Evolutionary conservation across 2,888 invertebrate species (phyloP).

Genomic region (Drosophila vallismaia): DNA sequence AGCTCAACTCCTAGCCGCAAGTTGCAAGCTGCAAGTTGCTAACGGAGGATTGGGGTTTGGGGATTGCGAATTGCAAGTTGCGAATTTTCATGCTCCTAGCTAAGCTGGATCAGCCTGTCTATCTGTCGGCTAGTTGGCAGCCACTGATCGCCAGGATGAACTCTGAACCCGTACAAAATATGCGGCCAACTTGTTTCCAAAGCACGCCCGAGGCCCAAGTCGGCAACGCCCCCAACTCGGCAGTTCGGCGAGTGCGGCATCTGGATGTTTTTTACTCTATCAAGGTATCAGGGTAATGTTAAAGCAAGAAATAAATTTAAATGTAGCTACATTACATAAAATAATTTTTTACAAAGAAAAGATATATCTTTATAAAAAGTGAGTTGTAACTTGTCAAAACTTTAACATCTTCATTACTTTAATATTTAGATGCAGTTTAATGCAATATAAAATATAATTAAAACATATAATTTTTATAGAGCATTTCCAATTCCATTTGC

Average conservation of each 20-base stretch:
- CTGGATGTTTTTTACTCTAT: slow-evolving; percentile 42
- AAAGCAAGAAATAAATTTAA: neutral
- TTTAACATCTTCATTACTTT: too few species aligned
- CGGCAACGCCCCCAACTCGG: slow-evolving; percentile 69
- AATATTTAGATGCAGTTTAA: too few species aligned
- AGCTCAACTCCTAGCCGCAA: slow-evolving; percentile 43
- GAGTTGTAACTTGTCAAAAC: too few species aligned
- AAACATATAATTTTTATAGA: neutral
- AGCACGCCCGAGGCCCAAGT: slow-evolving; percentile 60
- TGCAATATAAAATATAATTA: too few species aligned
- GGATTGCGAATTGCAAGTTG: neutral
- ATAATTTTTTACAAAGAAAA: too few species aligned
- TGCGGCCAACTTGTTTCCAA: slow-evolving; percentile 74
- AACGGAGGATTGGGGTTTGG: neutral
- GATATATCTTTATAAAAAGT: too few species aligned
- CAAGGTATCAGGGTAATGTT: neutral
- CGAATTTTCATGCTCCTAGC: slow-evolving; percentile 21
- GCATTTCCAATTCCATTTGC: neutral
- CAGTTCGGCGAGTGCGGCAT: slow-evolving; percentile 38
- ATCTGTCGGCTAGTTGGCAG: slow-evolving; percentile 36
- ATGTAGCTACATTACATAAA: too few species aligned
- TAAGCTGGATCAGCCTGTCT: slow-evolving; percentile 52
- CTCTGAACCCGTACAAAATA: slow-evolving; percentile 74
- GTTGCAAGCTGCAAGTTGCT: neutral
- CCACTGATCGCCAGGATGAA: slow-evolving; percentile 63